Evolutionary conservation across 2,797 vertebrate genomes (phyloP).

Genomic region (Masticophis lateralis): DNA sequence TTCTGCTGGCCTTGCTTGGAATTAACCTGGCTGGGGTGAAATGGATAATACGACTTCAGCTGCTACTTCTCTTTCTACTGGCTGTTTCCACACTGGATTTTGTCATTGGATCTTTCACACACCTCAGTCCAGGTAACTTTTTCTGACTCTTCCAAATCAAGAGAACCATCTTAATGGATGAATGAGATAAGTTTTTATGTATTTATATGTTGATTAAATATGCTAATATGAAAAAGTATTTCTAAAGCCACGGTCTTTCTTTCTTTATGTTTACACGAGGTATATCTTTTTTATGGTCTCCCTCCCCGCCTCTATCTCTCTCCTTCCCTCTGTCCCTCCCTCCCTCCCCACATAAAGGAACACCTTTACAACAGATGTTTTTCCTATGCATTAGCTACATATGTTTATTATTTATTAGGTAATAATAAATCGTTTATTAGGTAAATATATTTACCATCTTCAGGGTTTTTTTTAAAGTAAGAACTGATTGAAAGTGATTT

Average conservation of each 20-base stretch:
- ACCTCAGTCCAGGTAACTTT: slow-evolving; percentile 88
- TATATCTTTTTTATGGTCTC: neutral
- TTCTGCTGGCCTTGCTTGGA: slow-evolving; percentile 87
- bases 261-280: neutral
- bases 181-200: neutral
- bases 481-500: neutral
- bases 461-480: neutral
- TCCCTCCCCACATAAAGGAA: neutral
- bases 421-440: neutral
- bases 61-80: slow-evolving; percentile 88
- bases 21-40: slow-evolving; percentile 97
- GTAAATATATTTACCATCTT: neutral
- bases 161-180: neutral
- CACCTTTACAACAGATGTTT: neutral
- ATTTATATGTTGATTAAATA: neutral
- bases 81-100: slow-evolving; percentile 93
- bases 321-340: too few relatives aligned
- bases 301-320: neutral
- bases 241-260: neutral
- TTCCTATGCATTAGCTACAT: neutral
- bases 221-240: neutral
- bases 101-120: slow-evolving; percentile 91
- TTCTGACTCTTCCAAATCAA: neutral
- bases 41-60: slow-evolving; percentile 94
- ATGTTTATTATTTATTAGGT: neutral